Conservation (phyloP, 2,113 vertebrate species). For the Ageneiosus marmoratus region DNA sequence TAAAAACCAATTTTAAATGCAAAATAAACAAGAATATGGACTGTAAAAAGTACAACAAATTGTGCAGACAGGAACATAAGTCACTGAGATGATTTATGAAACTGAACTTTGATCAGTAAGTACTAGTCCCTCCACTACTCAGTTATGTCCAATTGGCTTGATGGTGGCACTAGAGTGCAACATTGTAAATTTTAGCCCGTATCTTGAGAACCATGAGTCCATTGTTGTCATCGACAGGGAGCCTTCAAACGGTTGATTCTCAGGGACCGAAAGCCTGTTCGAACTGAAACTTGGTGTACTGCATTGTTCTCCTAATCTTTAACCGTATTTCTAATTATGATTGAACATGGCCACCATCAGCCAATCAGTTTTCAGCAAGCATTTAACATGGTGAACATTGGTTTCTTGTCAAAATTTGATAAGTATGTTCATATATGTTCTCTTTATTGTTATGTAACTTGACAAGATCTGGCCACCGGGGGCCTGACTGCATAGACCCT, state of each 20-base stretch:
- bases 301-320: neutral
- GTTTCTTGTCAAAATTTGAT: neutral
- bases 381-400: neutral
- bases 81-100: too few relatives aligned
- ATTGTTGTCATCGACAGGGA: neutral
- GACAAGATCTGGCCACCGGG: neutral
- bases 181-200: neutral
- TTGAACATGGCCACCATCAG: neutral
- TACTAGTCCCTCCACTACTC: neutral
- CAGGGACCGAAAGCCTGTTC: neutral
- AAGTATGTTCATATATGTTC: neutral
- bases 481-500: neutral
- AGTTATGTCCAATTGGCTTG: neutral
- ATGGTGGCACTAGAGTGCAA: neutral
- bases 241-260: neutral
- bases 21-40: neutral
- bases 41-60: too few relatives aligned
- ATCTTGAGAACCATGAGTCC: neutral
- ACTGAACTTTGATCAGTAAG: neutral
- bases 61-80: too few relatives aligned
- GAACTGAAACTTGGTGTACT: neutral
- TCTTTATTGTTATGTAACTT: neutral
- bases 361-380: neutral
- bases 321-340: neutral
- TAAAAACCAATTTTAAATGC: neutral